Evolutionary conservation across 2,888 invertebrate species (phyloP).

Genomic region (Coremacera marginata): DNA sequence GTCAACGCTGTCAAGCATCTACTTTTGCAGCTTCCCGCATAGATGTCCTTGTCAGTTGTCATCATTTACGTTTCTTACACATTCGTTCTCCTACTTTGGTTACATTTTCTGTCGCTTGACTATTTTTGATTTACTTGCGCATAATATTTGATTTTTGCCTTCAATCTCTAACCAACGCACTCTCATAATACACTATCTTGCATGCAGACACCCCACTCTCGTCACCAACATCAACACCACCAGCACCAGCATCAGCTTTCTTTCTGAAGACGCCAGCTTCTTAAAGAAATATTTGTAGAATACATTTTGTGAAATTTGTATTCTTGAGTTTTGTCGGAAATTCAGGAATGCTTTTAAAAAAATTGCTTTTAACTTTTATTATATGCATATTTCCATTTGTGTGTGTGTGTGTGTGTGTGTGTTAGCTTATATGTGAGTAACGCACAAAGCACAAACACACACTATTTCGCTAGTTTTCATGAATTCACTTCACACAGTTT

Average conservation of each 20-base stretch:
- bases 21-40: not conserved
- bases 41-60: slow-evolving; percentile 25
- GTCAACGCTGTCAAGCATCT: not conserved
- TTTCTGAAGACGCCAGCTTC: not conserved
- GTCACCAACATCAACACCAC: not conserved
- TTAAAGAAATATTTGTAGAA: not conserved
- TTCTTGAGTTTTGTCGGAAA: not conserved
- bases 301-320: not conserved
- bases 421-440: no score
- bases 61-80: not conserved
- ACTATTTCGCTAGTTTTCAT: not conserved
- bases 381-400: not conserved
- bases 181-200: no score
- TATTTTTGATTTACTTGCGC: slow-evolving; percentile 7
- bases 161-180: not conserved
- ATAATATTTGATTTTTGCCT: not conserved
- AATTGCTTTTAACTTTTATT: slow-evolving; percentile 5
- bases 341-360: slow-evolving; percentile 9
- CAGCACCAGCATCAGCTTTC: not conserved
- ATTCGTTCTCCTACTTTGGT: not conserved
- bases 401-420: not conserved
- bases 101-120: not conserved
- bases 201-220: not conserved
- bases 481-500: not conserved
- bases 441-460: no score